phyloP scores from a whole-genome alignment of 2,113 vertebrate species.

The Riparia riparia region DNA sequence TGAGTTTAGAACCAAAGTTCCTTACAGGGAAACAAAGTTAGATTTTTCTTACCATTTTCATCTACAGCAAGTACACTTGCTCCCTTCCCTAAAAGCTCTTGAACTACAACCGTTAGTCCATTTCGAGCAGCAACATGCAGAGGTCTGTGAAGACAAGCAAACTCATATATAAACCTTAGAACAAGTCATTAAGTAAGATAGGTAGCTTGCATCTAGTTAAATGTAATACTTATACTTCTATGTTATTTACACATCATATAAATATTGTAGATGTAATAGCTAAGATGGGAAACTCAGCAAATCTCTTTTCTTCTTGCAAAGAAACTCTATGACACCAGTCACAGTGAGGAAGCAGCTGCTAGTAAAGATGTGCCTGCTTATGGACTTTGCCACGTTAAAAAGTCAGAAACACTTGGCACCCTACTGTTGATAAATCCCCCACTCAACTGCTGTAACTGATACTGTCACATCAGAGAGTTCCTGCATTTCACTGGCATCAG shows the following conservation, averaged over 20 bases:
- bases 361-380: background rate
- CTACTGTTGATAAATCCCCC: background rate
- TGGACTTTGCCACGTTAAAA: background rate
- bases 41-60: conserved; percentile 90
- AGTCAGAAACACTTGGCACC: background rate
- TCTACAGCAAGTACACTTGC: conserved; percentile 98
- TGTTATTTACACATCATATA: background rate
- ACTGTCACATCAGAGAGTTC: background rate
- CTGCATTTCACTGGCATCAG: background rate
- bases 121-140: conserved; percentile 97
- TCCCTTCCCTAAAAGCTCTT: conserved; percentile 96
- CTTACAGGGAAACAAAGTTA: background rate
- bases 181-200: background rate
- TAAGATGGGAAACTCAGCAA: background rate
- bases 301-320: background rate
- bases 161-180: background rate
- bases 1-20: background rate
- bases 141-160: conserved; percentile 81
- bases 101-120: conserved; percentile 95
- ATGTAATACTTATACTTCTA: background rate
- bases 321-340: background rate
- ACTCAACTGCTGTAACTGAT: background rate
- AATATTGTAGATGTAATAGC: background rate
- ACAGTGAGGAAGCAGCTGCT: background rate
- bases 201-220: background rate